These are phyloP conservation scores for Oreotrochilus melanogaster DNA, from an alignment of 2,113 vertebrate genomes.

Conservation along the genomic window DNA sequence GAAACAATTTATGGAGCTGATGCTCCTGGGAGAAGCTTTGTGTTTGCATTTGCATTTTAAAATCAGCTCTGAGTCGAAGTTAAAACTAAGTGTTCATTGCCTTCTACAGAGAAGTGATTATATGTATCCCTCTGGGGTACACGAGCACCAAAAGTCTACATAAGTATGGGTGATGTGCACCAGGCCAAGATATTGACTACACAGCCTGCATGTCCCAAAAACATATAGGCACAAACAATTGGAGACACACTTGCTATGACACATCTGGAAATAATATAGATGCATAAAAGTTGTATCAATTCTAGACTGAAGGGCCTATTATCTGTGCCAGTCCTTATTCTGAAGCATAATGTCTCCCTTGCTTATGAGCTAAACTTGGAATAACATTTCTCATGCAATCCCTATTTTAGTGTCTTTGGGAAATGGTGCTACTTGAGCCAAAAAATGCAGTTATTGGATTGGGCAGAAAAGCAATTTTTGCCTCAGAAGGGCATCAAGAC, in stretches of 20 bases:
- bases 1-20: slow-evolving; percentile 28
- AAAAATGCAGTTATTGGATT: too few relatives aligned
- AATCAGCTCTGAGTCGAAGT: not conserved
- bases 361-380: not conserved
- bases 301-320: not conserved
- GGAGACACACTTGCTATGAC: not conserved
- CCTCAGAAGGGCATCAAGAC: too few relatives aligned
- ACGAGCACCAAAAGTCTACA: fast-evolving
- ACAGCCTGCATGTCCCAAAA: not conserved
- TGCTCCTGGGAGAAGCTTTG: not conserved
- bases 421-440: too few relatives aligned
- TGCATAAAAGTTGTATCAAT: not conserved
- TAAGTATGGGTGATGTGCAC: not conserved
- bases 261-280: not conserved
- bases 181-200: not conserved
- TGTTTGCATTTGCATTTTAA: not conserved
- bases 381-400: not conserved
- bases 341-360: not conserved
- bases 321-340: not conserved
- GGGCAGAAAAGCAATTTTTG: too few relatives aligned
- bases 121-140: not conserved
- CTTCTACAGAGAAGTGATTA: not conserved
- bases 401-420: not conserved
- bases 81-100: not conserved
- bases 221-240: not conserved